Conservation (phyloP, 1,140 invertebrate species). For the Drosophila sturtevanti region DNA sequence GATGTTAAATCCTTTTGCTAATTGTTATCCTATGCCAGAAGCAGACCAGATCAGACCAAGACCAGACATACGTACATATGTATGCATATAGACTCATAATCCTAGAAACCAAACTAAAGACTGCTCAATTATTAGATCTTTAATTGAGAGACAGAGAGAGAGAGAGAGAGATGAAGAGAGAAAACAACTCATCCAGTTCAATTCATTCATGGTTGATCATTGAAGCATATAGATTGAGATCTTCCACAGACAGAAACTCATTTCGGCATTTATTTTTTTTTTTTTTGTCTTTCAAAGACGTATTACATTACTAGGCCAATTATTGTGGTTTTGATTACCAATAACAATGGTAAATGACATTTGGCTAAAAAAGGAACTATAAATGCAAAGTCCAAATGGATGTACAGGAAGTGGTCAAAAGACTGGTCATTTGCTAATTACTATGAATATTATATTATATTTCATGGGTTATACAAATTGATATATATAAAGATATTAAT, state of each 20-base stretch:
- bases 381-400: background rate
- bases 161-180: slow-evolving; percentile 43
- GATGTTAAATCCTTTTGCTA: slow-evolving; percentile 70
- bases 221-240: slow-evolving; percentile 43
- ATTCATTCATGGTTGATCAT: slow-evolving; percentile 47
- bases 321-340: slow-evolving; percentile 71
- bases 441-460: background rate
- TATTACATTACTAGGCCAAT: slow-evolving; percentile 75
- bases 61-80: slow-evolving; percentile 6
- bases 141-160: slow-evolving; percentile 58
- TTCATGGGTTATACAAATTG: no score
- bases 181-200: slow-evolving; percentile 5
- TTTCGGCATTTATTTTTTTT: background rate
- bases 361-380: slow-evolving; percentile 18
- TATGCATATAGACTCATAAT: slow-evolving; percentile 35
- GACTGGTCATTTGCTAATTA: background rate
- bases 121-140: slow-evolving; percentile 76
- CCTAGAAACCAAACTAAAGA: slow-evolving; percentile 23
- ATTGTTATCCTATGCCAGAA: slow-evolving; percentile 67
- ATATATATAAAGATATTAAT: no score
- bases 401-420: background rate
- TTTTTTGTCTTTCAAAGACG: slow-evolving; percentile 1
- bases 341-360: slow-evolving; percentile 30
- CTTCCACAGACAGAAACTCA: background rate
- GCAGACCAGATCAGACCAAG: slow-evolving; percentile 4